These are phyloP conservation scores for Moxostoma hubbsi DNA, from an alignment of 2,797 vertebrate genomes.

Conservation along the genomic window DNA sequence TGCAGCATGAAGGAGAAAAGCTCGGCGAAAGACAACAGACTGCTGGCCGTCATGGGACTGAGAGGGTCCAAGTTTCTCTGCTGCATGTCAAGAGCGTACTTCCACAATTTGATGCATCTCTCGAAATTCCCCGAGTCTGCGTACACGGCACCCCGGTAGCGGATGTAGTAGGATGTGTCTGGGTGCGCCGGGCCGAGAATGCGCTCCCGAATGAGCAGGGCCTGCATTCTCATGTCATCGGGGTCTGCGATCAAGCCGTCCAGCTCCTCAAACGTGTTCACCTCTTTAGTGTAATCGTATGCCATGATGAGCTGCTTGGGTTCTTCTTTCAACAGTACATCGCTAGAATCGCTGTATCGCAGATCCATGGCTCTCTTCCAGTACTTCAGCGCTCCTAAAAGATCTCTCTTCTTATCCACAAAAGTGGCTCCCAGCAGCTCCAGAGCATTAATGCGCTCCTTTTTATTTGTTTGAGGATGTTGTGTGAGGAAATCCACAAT, in stretches of 20 bases:
- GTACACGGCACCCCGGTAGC: constrained; percentile 91
- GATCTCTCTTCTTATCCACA: constrained; percentile 97
- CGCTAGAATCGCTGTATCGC: constrained; percentile 88
- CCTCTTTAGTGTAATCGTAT: constrained; percentile 95
- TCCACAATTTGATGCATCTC: constrained; percentile 98
- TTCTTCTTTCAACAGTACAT: constrained; percentile 86
- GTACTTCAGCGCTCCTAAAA: constrained; percentile 95
- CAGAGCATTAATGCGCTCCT: constrained; percentile 90
- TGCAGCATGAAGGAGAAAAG: constrained; percentile 99
- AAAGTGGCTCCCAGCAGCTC: constrained; percentile 97
- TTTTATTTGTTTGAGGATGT: constrained; percentile 89
- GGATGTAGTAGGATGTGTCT: constrained; percentile 98
- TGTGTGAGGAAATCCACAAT: constrained; percentile 95
- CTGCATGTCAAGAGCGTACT: constrained; percentile 98
- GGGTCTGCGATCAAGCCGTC: constrained; percentile 71
- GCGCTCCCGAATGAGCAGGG: constrained; percentile 93
- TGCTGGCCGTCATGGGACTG: constrained; percentile 98
- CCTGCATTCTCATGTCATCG: constrained; percentile 97
- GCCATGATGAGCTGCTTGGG: constrained; percentile 94
- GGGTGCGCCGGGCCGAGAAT: constrained; percentile 97
- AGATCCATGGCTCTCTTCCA: constrained; percentile 99
- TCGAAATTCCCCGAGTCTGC: constrained; percentile 98
- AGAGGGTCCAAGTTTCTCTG: constrained; percentile 95
- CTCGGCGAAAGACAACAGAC: constrained; percentile 95
- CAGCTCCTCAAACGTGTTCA: constrained; percentile 89